Base-by-base conservation (phyloP, 2,113 vertebrate genomes). In the Spilogale gracilis region DNA sequence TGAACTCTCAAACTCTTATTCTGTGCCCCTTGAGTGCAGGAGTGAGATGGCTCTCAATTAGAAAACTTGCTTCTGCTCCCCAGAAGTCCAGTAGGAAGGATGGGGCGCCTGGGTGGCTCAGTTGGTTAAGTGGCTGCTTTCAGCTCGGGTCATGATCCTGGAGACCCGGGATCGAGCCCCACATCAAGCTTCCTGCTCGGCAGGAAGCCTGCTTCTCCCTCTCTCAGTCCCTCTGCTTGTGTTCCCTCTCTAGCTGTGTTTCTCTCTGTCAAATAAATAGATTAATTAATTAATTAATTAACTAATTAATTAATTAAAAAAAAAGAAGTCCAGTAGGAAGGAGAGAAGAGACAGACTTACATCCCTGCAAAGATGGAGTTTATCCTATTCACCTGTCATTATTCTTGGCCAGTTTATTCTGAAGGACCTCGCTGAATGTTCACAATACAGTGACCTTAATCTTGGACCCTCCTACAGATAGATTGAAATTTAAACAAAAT, bases 401-500 rank as follows among this genome's bases (percentile, higher is more conserved):
- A 20, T 89, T 94, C 83, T 73, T 84, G 63, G 45, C n/a, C 23
- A 45, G 0, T 89, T 91, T 80, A 88, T 79, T 83, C 9, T 71
- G n/a, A 14, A 63, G 76, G 60, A 74, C 23, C n/a, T 74, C 8
- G 20, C 92, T 89, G 21, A 94, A 78, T 17, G 60, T 9, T 96
- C 52, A 67, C 21, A 86, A 43, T 88, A 43, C 16, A 81, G 1
- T 83, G 74, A 87, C 18, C n/a, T 1, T 74, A 87, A 89, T 93
- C 82, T 83, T 90, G 61, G 60, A 43, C 54, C 56, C 74, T 90
- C 16, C 9, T n/a, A 69, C 67, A 87, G 56, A 85, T 80, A 93
- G 60, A 67, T 38, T 91, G 32, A 13, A 97, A 94, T 84, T 95
- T 92, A 87, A 96, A 94, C n/a, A 86, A 30, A 89, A 92, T 94